Percentiles rank a stretch among this genome's conserved stretches.
These are phyloP conservation scores for Scaptomyza flava DNA, from an alignment of 2,888 invertebrate species.

Conservation along the genomic window DNA sequence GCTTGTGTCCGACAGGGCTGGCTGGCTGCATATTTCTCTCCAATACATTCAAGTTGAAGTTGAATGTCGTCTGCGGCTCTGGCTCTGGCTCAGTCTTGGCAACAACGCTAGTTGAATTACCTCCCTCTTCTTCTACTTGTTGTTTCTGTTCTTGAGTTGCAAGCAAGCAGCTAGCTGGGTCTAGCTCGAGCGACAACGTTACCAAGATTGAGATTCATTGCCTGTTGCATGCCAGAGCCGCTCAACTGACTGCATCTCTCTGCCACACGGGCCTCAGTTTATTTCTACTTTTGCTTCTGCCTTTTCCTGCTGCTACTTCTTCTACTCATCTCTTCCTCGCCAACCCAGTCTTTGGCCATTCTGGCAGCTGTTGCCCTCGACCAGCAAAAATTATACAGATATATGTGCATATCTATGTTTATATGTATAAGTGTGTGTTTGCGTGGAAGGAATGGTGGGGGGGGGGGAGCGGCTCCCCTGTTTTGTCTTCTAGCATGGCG, in stretches of 20 bases:
- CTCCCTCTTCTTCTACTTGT: constrained; percentile 45
- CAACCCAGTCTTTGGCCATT: constrained; percentile 4
- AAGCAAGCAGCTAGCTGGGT: constrained; percentile 26
- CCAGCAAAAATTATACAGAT: constrained; percentile 63
- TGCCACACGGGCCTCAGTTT: neutral
- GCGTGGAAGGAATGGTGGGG: neutral
- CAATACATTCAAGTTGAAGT: constrained; percentile 68
- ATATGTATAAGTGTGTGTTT: constrained; percentile 9
- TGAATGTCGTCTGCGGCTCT: constrained; percentile 66
- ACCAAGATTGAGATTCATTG: constrained; percentile 77
- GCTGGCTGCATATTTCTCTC: constrained; percentile 63
- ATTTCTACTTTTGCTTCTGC: constrained; percentile 3
- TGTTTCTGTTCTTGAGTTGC: constrained; percentile 13
- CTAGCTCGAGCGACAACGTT: constrained; percentile 49
- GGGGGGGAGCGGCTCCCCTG: constrained; percentile 5
- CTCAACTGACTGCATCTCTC: constrained; percentile 65
- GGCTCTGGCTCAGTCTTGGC: constrained; percentile 27
- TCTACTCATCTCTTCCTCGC: neutral
- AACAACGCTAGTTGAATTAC: constrained; percentile 24
- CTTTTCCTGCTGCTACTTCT: constrained; percentile 7
- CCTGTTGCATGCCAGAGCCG: constrained; percentile 76
- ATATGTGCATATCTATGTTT: constrained; percentile 37
- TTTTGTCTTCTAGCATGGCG: constrained; percentile 49
- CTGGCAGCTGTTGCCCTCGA: constrained; percentile 52
- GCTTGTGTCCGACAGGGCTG: constrained; percentile 20